Base-by-base conservation (phyloP, 2,797 vertebrate genomes). In the Neosilurus mollespiculum region DNA sequence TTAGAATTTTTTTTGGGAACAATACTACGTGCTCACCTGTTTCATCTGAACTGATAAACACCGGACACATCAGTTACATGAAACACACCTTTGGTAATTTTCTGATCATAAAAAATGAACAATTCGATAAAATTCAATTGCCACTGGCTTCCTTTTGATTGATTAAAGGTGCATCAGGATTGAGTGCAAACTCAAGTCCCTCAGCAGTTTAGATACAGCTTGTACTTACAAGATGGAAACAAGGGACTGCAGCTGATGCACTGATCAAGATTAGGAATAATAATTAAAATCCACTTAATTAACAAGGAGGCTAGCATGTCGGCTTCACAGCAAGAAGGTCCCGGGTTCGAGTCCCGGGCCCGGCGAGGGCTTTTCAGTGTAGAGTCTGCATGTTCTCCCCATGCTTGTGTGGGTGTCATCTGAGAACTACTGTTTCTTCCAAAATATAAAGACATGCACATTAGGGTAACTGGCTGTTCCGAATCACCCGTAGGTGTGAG, bases 1-100 rank as follows among this genome's bases (percentile, higher is more conserved):
- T 75, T 58, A 18, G n/a, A 8, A 56, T 26, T 54, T 11, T 87
- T 87, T 75, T 65, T 64, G 26, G 22, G 51, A 80, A 76, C 78
- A 30, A 26, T 53, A 5, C 14, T 77, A 20, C 20, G 76, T 8
- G 56, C 7, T 72, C 49, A 18, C n/a, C 59, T 4, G 1, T 24
- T 10, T 12, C 58, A 75, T 18, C 26, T 62, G n/a, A 53, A 78
- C 43, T 0, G 24, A 24, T 8, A 18, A 58, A 75, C 16, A 22
- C n/a, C 3, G 66, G 20, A 18, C 49, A 11, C 26, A 30, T 78
- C 82, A 34, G 20, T 53, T 56, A 53, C 66, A n/a, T 9, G 56
- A 62, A 43, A 73, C 76, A 37, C 22, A 8, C 37, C 24, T 81
- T 81, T 77, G 78, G 30, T 61, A 58, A 14, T 14, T 6, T 12